Conservation (phyloP, 2,113 vertebrate genomes). For the Leucosticte australis region DNA sequence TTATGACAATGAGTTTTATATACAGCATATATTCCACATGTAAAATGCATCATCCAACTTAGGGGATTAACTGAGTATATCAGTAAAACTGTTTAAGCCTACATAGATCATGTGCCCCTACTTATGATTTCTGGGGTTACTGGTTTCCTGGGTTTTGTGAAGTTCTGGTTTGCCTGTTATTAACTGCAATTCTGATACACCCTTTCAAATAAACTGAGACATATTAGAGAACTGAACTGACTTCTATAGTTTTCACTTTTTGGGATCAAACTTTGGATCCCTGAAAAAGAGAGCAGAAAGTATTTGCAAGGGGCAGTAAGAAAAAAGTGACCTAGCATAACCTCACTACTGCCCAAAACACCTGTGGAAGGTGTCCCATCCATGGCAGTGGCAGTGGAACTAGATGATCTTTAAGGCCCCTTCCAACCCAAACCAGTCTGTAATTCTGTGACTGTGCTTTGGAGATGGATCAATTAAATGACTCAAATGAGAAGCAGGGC, state of each 20-base stretch:
- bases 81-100: not conserved
- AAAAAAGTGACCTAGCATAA: not conserved
- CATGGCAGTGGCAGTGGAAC: accelerated
- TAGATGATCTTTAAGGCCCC: not conserved
- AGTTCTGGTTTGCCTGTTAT: not conserved
- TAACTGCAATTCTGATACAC: not conserved
- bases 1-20: not conserved
- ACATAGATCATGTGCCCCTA: accelerated
- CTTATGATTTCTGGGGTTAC: not conserved
- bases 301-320: not conserved
- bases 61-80: not conserved
- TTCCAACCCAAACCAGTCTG: not conserved
- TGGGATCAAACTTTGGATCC: not conserved
- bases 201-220: not conserved
- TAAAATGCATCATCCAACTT: not conserved
- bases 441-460: not conserved
- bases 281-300: not conserved
- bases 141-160: not conserved
- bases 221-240: not conserved
- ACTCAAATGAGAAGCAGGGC: not conserved
- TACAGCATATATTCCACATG: not conserved
- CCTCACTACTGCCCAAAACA: not conserved
- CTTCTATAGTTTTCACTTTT: not conserved
- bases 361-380: not conserved
- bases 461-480: not conserved